Percentiles rank a stretch among this genome's conserved stretches.
Conservation (phyloP, 2,888 invertebrate species). For the Eilema caniola region DNA sequence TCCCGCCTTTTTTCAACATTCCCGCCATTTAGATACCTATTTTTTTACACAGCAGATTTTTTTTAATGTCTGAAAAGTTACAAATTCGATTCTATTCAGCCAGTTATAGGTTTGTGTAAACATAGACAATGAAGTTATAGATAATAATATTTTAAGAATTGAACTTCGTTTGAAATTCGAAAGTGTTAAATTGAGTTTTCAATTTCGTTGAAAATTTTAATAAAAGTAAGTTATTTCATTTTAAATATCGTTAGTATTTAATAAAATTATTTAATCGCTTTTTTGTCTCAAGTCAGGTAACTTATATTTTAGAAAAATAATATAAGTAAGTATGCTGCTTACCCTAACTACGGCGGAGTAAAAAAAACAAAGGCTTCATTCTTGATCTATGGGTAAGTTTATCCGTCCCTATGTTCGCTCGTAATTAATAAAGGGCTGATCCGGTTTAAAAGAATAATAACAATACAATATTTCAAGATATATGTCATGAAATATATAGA, state of each 20-base stretch:
- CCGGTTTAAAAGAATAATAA: no score
- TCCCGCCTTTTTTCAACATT: slow-evolving; percentile 64
- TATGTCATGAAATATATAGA: no score
- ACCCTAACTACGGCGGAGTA: neutral
- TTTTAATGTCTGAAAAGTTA: slow-evolving; percentile 62
- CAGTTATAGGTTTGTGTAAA: slow-evolving; percentile 22
- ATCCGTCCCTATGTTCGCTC: no score
- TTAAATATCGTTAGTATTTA: neutral
- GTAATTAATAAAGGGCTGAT: no score
- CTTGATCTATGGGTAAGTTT: no score
- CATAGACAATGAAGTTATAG: slow-evolving; percentile 25
- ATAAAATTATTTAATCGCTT: neutral
- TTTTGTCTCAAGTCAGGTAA: neutral
- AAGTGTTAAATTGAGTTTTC: neutral
- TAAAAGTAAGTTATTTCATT: neutral
- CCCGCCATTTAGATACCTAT: slow-evolving; percentile 61
- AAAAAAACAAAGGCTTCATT: no score
- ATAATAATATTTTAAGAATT: slow-evolving; percentile 12
- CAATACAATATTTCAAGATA: no score
- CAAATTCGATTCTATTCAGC: slow-evolving; percentile 53
- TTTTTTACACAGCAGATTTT: slow-evolving; percentile 49
- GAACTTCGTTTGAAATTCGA: slow-evolving; percentile 15
- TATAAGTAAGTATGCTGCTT: no score
- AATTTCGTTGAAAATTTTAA: neutral
- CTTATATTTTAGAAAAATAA: no score